phyloP scores from a whole-genome alignment of 2,113 vertebrate species.

The Eulemur rufifrons region DNA sequence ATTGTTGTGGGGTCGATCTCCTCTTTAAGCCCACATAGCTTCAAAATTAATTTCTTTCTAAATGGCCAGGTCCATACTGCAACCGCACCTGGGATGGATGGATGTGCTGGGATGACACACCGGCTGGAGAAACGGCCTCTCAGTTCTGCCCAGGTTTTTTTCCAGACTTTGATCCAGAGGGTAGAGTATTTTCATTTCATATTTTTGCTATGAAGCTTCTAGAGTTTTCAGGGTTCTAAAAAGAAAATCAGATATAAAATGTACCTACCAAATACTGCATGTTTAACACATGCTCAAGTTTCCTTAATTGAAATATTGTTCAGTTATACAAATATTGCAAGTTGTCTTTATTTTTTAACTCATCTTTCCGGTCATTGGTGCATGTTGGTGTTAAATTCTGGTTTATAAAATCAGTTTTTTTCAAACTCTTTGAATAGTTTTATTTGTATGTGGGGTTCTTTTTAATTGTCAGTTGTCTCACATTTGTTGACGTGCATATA shows the following conservation, averaged over 20 bases:
- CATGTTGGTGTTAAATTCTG: background rate
- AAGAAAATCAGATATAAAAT: background rate
- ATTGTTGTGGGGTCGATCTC: background rate
- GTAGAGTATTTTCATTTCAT: constrained; percentile 80
- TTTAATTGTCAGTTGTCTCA: background rate
- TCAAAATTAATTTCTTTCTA: background rate
- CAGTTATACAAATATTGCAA: background rate
- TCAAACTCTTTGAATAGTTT: background rate
- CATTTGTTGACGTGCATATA: background rate
- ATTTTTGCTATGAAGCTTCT: constrained; percentile 4
- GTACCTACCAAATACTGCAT: background rate
- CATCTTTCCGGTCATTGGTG: background rate
- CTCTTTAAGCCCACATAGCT: background rate
- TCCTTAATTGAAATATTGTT: background rate
- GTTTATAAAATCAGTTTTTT: background rate
- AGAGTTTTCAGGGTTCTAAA: background rate
- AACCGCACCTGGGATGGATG: constrained; percentile 94
- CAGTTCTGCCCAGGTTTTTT: constrained; percentile 95
- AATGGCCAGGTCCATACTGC: constrained; percentile 88
- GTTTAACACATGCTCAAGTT: background rate
- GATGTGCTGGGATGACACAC: constrained; percentile 95
- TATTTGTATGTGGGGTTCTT: background rate
- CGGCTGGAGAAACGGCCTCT: constrained; percentile 86
- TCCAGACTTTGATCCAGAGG: constrained; percentile 94
- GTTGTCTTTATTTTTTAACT: background rate